Evolutionary conservation across 2,888 invertebrate genomes (phyloP), one percentile per base, ranked within the genome.

Genomic region (Eurytoma californica): DNA sequence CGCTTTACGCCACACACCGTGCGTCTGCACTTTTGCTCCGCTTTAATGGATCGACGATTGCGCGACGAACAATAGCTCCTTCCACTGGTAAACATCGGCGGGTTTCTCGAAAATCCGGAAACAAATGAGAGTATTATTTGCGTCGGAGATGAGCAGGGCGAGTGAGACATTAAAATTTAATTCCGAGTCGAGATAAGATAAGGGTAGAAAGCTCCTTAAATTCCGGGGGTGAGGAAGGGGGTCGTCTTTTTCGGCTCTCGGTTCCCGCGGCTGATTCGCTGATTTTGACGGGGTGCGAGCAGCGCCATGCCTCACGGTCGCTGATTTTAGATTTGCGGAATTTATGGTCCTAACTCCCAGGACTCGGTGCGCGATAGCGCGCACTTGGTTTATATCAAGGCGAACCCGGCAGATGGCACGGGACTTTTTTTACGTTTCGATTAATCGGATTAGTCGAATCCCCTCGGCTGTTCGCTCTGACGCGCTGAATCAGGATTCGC

Each of bases 251-350:
- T 57, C 16, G 12, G 30, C 39, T 47, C 0, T 24, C 47, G 20
- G 51, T 60, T 16, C 24, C 13, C 86, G 81, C 84, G 83, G 80
- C 85, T 86, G 86, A 86, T 86, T 84, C 84, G 85, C 77, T 83
- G 84, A 83, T 86, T 86, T 84, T 85, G 86, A 83, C 81, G 82
- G 83, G 39, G 39, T 9, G 83, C 85, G 83, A 83, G 83, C 84
- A 72, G 61, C n/a, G 39, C 39, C 65, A 86, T 86, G 87, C 86
- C 85, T 82, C 83, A 84, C 83, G 86, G 84, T 77, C 82, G 82
- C 79, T 84, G 87, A 89, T 89, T 90, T 89, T 88, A 86, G 87
- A 89, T 90, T 90, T 88, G 84, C 84, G 86, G 84, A 89, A 89
- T 89, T 89, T 88, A 88, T 87, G 84, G 84, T 82, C 82, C 79